Percentiles rank a stretch among this genome's conserved stretches.
phyloP scores from a whole-genome alignment of 2,797 vertebrate species.

The Galaxias olidus region DNA sequence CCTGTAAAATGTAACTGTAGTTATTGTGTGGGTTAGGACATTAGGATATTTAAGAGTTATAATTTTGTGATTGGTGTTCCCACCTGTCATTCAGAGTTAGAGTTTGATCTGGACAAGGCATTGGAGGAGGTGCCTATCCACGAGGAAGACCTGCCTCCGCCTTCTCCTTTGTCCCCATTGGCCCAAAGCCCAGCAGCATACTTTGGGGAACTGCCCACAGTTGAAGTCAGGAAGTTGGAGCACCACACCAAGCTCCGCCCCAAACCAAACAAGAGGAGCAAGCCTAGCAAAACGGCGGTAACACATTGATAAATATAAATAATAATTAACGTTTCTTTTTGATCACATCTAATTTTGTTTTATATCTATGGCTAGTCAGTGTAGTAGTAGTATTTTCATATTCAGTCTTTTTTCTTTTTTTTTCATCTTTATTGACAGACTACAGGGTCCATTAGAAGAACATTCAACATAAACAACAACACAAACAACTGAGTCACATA shows the following conservation, averaged over 20 bases:
- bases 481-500: no score
- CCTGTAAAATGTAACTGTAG: no score
- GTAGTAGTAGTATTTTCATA: background rate
- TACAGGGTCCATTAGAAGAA: no score
- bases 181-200: constrained; percentile 68
- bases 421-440: no score
- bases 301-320: constrained; percentile 39
- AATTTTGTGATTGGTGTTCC: background rate
- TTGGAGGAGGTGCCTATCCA: constrained; percentile 93
- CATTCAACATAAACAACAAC: no score
- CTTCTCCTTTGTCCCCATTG: constrained; percentile 39
- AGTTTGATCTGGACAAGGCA: constrained; percentile 95
- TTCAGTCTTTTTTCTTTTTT: no score
- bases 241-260: constrained; percentile 91
- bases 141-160: constrained; percentile 83
- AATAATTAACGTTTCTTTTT: no score
- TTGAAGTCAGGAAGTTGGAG: constrained; percentile 83
- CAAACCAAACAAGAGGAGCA: constrained; percentile 85
- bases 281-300: constrained; percentile 81
- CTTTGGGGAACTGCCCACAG: constrained; percentile 81
- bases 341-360: no score
- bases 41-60: no score
- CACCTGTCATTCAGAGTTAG: constrained; percentile 82
- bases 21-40: no score
- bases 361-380: no score